Evolutionary conservation across 2,113 vertebrate genomes (phyloP).

Genomic region (Phasianus colchicus): DNA sequence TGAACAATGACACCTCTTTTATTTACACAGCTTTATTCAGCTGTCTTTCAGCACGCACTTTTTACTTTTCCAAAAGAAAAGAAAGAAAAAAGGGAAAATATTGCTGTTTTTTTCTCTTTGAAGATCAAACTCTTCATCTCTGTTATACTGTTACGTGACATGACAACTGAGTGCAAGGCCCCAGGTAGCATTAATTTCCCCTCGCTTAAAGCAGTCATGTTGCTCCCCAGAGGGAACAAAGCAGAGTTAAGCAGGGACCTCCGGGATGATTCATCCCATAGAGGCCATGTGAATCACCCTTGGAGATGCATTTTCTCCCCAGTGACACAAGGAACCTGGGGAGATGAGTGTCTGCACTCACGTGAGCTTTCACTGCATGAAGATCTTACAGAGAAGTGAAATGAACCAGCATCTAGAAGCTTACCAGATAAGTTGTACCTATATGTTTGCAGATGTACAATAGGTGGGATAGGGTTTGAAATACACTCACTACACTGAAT

Average conservation of each 20-base stretch:
- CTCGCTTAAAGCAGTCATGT: not conserved
- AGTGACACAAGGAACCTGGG: not conserved
- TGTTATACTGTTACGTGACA: not conserved
- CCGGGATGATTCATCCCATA: not conserved
- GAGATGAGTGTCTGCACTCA: not conserved
- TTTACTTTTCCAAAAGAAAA: not conserved
- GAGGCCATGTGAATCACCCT: not conserved
- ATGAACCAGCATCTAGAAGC: not conserved
- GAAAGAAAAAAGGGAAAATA: not conserved
- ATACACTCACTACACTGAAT: not conserved
- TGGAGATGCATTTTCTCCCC: not conserved
- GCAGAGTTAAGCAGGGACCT: not conserved
- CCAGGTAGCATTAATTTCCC: not conserved
- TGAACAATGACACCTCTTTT: not conserved
- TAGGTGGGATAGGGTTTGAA: not conserved
- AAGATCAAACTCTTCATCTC: not conserved
- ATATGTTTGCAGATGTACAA: not conserved
- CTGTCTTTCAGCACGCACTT: not conserved
- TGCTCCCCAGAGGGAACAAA: not conserved
- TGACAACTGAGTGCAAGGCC: not conserved
- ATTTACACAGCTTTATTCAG: not conserved
- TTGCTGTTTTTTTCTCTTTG: not conserved
- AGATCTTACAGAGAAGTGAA: not conserved
- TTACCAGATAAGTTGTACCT: not conserved
- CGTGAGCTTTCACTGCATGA: not conserved